These are phyloP conservation scores for Nymphicus hollandicus DNA, from an alignment of 2,113 vertebrate genomes.

Conservation along the genomic window DNA sequence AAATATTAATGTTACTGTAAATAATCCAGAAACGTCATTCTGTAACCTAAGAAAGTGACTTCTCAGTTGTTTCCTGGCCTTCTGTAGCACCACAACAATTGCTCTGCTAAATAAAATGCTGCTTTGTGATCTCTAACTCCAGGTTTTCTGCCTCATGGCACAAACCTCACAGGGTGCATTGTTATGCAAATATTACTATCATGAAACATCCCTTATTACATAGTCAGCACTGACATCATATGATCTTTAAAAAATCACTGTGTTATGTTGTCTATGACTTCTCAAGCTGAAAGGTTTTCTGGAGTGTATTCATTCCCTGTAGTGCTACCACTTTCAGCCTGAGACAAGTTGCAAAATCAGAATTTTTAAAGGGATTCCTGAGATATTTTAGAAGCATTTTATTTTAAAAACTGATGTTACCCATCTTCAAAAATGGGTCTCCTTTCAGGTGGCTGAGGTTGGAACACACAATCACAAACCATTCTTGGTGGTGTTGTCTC, in stretches of 20 bases:
- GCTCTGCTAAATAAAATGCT: neutral
- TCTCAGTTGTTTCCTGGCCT: neutral
- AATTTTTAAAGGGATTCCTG: neutral
- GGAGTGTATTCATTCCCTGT: neutral
- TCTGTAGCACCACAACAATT: neutral
- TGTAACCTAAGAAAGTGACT: neutral
- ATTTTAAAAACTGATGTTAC: neutral
- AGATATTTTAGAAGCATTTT: neutral
- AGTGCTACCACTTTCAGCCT: neutral
- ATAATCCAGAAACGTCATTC: constrained; percentile 27
- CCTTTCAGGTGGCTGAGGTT: neutral
- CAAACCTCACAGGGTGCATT: neutral
- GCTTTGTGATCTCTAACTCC: neutral
- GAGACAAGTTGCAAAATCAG: neutral
- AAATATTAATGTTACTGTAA: constrained; percentile 42
- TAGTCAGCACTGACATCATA: neutral
- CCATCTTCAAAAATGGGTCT: neutral
- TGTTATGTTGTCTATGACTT: neutral
- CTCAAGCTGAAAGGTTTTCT: neutral
- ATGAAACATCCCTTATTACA: neutral
- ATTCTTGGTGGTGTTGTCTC: neutral
- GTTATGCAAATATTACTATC: neutral
- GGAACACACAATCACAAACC: neutral
- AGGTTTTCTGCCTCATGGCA: neutral
- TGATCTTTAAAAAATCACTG: neutral